Evolutionary conservation across 2,113 vertebrate genomes (phyloP), one percentile per base, ranked within the genome.

Genomic region (Hucho hucho): DNA sequence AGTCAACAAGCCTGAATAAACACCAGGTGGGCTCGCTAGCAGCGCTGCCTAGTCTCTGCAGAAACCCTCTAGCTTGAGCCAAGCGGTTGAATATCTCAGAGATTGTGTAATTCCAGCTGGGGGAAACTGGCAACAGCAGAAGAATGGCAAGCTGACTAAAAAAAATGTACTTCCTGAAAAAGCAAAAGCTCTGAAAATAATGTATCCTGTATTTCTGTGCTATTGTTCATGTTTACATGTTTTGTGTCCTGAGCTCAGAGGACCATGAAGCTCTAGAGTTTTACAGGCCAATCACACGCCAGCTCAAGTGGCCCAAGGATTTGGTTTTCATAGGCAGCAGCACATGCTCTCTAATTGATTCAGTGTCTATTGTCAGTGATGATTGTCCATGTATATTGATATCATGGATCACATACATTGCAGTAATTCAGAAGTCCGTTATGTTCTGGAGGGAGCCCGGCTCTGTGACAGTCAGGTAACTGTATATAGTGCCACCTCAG

Each of bases 31-130:
- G 53, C 53, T 20, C 0, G 9, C 53, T 18, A 2, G 16, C 53
- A 56, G 3, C 20, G 18, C 53, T 18, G 49, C 18, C 18, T 56
- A 13, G 13, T 56, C 49, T 56, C 49, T 16, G 64, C 13, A 29
- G 13, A 24, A 25, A 26, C 64, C 4, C 2, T 26, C 64, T 56
- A 20, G 18, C 49, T 37, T 37, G 28, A 37, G 65, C 29, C 65
- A 67, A 43, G 29, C 13, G 64, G n/a, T 68, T 68, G 66, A 43
- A 68, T 68, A 11, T 68, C 66, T 68, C 6, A 37, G 32, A 68
- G 29, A 68, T 68, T 68, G 32, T 22, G 66, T 22, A 43, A 68
- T 37, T 6, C 32, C 66, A 68, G 66, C 28, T 68, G 66, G 66
- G 66, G 66, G 20, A 25, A 20, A 46, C 32, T 46, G 66, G 66